Base-by-base conservation (phyloP, 2,888 invertebrate genomes). In the Spisula solida region DNA sequence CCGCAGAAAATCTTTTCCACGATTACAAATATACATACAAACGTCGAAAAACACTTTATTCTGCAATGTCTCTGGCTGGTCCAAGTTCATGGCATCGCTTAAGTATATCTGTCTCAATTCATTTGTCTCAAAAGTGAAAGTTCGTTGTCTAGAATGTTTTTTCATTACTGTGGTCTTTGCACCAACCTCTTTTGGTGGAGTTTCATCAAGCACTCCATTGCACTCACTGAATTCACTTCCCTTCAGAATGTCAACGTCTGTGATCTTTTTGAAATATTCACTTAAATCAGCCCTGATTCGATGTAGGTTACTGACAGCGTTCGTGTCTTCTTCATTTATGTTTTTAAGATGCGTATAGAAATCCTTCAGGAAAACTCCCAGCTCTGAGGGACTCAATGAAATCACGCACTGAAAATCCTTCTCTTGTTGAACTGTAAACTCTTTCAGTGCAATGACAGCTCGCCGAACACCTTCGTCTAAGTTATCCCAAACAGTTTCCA, bases 31-130 rank as follows among this genome's bases (percentile, higher is more conserved):
- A 87, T 95, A 95, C 83, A 95, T 90, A 85, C 94, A 95, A 10
- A 95, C 93, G 89, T 95, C 95, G 86, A 95, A 95, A 90, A 95
- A 95, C 4, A 95, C 95, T 86, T 95, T 95, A 85, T 95, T 95
- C 88, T 95, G 95, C 25, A 95, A 85, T 16, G 94, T 93, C 82
- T 95, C 95, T 4, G 95, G 95, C 56, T 94, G 94, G 81, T 94
- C 93, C 14, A 93, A 83, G 83, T 94, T 94, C 94, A 95, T 93
- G 8, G 95, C 95, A 66, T 94, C 94, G 60, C 95, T 93, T 79
- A 95, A 88, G 87, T 95, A 95, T 31, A 95, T 94, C 81, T 94
- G 94, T 75, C 94, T 93, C 88, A 95, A 89, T 88, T 95, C 95
- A 60, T 94, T 95, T 47, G 93, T 93, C 78, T 95, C 94, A 56